phyloP scores from a whole-genome alignment of 2,888 invertebrate genomes.

The Nebria brevicollis region DNA sequence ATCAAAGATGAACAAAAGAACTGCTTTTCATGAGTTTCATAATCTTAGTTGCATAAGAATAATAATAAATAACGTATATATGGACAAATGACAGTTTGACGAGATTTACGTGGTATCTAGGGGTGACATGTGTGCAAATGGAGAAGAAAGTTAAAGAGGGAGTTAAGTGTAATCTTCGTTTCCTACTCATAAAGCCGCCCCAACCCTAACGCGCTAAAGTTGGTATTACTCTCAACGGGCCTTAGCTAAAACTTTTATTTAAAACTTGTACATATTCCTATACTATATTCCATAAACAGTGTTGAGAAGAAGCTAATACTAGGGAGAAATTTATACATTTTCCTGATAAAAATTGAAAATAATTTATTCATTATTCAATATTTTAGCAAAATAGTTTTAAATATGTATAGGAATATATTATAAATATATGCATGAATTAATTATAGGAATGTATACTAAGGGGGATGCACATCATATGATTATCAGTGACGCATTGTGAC shows the following conservation, averaged over 20 bases:
- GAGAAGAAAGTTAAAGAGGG: slow-evolving; percentile 26
- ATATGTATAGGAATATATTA: background rate
- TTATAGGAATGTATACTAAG: background rate
- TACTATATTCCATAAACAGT: background rate
- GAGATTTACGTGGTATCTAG: slow-evolving; percentile 6
- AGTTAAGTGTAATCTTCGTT: slow-evolving; percentile 44
- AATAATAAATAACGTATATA: background rate
- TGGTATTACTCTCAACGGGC: slow-evolving; percentile 2
- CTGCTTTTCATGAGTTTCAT: background rate
- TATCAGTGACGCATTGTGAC: slow-evolving; percentile 43
- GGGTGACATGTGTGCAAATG: slow-evolving; percentile 35
- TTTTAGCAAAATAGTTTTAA: too few relatives aligned
- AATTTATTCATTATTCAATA: too few relatives aligned
- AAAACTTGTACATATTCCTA: background rate
- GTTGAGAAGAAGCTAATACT: background rate
- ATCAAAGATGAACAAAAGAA: too few relatives aligned
- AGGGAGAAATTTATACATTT: too few relatives aligned
- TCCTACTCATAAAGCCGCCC: slow-evolving; percentile 14
- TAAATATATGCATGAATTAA: background rate
- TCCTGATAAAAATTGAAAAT: too few relatives aligned
- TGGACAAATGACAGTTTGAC: background rate
- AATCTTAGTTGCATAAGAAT: background rate
- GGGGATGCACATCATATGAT: slow-evolving; percentile 26
- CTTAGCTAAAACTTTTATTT: slow-evolving; percentile 4
- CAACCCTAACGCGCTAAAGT: slow-evolving; percentile 3